Evolutionary conservation across 2,113 vertebrate genomes (phyloP).

Genomic region (Irena cyanogastra): DNA sequence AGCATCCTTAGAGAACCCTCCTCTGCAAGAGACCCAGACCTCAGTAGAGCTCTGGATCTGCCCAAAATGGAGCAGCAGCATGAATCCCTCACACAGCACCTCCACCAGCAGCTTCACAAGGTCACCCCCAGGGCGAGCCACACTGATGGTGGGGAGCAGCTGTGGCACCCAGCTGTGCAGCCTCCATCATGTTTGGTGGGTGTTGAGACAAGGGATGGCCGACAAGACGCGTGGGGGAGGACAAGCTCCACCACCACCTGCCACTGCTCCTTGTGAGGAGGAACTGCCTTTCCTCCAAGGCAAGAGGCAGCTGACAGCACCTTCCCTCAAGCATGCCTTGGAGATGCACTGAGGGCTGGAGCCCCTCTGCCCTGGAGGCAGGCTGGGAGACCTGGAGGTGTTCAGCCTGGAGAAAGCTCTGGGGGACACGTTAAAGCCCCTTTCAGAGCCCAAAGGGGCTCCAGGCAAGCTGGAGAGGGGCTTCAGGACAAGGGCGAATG

Average conservation of each 20-base stretch:
- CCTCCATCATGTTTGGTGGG: neutral
- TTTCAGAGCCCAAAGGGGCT: neutral
- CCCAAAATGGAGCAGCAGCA: neutral
- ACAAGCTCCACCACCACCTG: neutral
- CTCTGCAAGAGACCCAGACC: neutral
- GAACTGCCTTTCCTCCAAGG: neutral
- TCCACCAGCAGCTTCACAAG: neutral
- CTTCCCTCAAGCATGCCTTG: neutral
- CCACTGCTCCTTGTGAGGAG: neutral
- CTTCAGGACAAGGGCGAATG: neutral
- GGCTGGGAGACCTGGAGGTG: neutral
- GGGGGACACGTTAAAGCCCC: neutral
- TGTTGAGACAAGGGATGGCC: neutral
- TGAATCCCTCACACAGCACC: accelerated
- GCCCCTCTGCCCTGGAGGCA: neutral
- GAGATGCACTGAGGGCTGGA: neutral
- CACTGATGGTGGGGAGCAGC: neutral
- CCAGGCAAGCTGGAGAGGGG: neutral
- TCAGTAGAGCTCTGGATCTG: neutral
- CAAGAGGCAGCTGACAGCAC: neutral
- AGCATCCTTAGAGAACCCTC: neutral
- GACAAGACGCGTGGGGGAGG: neutral
- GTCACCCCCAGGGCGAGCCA: neutral
- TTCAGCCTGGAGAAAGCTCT: neutral
- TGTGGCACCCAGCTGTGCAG: neutral